These are phyloP conservation scores for Vidua macroura DNA, from an alignment of 2,113 vertebrate species.

Conservation along the genomic window DNA sequence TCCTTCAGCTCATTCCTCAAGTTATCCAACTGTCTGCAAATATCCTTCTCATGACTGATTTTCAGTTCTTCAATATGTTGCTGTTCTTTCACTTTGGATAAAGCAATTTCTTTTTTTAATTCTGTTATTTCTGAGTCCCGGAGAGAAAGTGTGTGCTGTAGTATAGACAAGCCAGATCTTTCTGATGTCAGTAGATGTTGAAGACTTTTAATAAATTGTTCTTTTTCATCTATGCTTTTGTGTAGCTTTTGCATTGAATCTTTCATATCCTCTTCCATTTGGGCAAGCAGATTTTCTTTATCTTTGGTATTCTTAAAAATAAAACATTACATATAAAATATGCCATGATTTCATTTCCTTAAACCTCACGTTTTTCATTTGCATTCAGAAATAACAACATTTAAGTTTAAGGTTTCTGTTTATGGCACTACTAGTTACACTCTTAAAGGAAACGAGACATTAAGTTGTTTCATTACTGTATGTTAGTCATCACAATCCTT, in stretches of 20 bases:
- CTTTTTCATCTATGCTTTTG: slow-evolving; percentile 7
- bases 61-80: neutral
- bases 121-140: slow-evolving; percentile 38
- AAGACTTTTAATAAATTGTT: slow-evolving; percentile 29
- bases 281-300: slow-evolving; percentile 50
- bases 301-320: slow-evolving; percentile 63
- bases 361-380: neutral
- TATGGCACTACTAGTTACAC: neutral
- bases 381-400: neutral
- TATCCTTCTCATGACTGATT: neutral
- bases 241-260: slow-evolving; percentile 20
- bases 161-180: neutral
- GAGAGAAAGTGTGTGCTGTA: slow-evolving; percentile 45
- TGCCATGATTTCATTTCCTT: neutral
- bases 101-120: slow-evolving; percentile 31
- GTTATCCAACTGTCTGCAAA: slow-evolving; percentile 34
- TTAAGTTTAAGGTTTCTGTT: neutral
- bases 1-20: slow-evolving; percentile 65
- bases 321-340: slow-evolving; percentile 11
- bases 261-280: slow-evolving; percentile 50
- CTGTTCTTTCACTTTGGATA: neutral
- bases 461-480: neutral
- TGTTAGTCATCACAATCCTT: neutral
- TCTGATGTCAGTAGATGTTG: neutral
- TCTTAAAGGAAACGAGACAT: neutral